These are phyloP conservation scores for Coranthus polyacanthus DNA, from an alignment of 2,797 vertebrate genomes.

Conservation along the genomic window DNA sequence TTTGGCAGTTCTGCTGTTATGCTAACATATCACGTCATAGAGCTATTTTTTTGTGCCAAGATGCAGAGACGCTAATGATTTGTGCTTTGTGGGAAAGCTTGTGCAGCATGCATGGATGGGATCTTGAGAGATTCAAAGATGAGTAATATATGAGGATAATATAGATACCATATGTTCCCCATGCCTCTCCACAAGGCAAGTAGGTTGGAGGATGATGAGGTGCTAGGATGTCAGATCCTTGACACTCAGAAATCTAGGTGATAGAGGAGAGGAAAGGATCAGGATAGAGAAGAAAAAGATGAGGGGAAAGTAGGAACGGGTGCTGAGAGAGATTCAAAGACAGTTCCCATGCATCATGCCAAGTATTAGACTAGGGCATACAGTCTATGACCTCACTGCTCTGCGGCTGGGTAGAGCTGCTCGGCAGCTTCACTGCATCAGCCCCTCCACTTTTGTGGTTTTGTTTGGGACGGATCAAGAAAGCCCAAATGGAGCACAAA, in stretches of 20 bases:
- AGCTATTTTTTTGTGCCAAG: slow-evolving; percentile 48
- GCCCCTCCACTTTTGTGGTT: slow-evolving; percentile 79
- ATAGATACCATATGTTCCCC: slow-evolving; percentile 78
- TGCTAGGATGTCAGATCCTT: slow-evolving; percentile 68
- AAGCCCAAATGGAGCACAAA: slow-evolving; percentile 79
- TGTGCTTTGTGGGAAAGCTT: slow-evolving; percentile 70
- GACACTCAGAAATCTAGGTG: slow-evolving; percentile 58
- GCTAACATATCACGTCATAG: slow-evolving; percentile 61
- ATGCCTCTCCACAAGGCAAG: slow-evolving; percentile 39
- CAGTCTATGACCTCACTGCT: slow-evolving; percentile 80
- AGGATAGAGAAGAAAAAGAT: slow-evolving; percentile 39
- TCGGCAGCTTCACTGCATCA: slow-evolving; percentile 68
- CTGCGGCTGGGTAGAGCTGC: slow-evolving; percentile 66
- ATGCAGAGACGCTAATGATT: slow-evolving; percentile 59
- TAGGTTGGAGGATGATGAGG: slow-evolving; percentile 72
- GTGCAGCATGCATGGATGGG: slow-evolving; percentile 48
- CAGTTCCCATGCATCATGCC: slow-evolving; percentile 80
- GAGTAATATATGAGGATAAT: slow-evolving; percentile 70
- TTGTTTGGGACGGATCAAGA: slow-evolving; percentile 79
- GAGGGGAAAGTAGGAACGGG: slow-evolving; percentile 50
- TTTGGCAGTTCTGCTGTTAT: slow-evolving; percentile 50
- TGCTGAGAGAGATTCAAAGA: slow-evolving; percentile 75
- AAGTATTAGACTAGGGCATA: slow-evolving; percentile 71
- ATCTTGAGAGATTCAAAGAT: slow-evolving; percentile 65
- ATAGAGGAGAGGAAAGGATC: slow-evolving; percentile 54